phyloP scores from a whole-genome alignment of 2,888 invertebrate genomes.

The Ormyrus pomaceus region DNA sequence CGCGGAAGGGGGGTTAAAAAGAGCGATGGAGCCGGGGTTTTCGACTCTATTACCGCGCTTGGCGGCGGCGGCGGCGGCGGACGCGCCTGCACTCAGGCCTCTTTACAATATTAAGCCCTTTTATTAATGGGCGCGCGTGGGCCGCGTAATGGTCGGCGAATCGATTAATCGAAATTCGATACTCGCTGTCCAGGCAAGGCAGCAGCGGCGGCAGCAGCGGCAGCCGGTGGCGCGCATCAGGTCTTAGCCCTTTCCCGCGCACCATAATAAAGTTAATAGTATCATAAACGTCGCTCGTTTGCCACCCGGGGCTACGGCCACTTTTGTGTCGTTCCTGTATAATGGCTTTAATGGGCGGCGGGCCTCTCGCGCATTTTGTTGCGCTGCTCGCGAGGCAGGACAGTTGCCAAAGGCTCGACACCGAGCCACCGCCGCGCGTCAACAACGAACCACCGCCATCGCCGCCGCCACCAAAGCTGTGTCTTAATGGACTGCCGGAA shows the following conservation, averaged over 20 bases:
- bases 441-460: constrained; percentile 8
- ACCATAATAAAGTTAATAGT: constrained; percentile 69
- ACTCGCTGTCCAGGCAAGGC: constrained; percentile 54
- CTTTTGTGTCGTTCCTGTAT: constrained; percentile 61
- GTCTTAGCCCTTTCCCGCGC: constrained; percentile 61
- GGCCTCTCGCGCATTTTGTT: constrained; percentile 2
- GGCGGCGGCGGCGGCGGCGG: not conserved
- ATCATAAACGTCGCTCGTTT: constrained; percentile 68
- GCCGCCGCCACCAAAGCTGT: not conserved
- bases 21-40: not conserved
- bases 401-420: constrained; percentile 7
- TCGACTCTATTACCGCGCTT: not conserved
- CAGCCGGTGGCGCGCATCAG: constrained; percentile 25
- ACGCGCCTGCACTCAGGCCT: constrained; percentile 56
- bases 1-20: not conserved
- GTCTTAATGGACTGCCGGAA: constrained; percentile 30
- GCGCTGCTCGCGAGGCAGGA: not conserved
- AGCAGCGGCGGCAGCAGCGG: not conserved
- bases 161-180: constrained; percentile 76
- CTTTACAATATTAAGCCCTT: constrained; percentile 73
- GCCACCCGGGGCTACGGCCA: constrained; percentile 61
- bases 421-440: not conserved
- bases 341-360: constrained; percentile 55
- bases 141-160: constrained; percentile 67
- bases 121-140: constrained; percentile 69